A percentile compares a stretch with the other conserved stretches of the same genome.
Evolutionary conservation across 2,113 vertebrate species (phyloP).

Genomic region (Crotalus viridis): DNA sequence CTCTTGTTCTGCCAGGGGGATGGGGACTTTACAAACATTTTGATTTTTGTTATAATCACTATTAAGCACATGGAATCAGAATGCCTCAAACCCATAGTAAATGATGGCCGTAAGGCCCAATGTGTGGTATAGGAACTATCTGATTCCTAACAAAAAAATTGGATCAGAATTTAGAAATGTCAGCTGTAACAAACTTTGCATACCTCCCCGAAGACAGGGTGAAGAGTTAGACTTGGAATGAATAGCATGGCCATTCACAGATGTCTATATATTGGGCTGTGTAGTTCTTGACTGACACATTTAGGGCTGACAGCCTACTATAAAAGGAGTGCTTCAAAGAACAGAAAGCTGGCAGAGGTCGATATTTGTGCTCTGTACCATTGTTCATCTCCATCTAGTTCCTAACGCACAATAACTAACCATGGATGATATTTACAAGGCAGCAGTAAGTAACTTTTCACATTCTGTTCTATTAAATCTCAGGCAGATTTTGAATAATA

Average conservation of each 20-base stretch:
- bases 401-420: slow-evolving; percentile 16
- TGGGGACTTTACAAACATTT: neutral
- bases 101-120: neutral
- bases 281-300: slow-evolving; percentile 25
- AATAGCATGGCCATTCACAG: slow-evolving; percentile 9
- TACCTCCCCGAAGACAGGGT: neutral
- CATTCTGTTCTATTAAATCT: neutral
- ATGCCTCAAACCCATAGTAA: neutral
- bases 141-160: slow-evolving; percentile 2
- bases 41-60: neutral
- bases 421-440: slow-evolving; percentile 88
- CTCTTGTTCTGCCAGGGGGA: neutral
- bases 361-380: neutral
- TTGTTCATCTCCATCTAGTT: slow-evolving; percentile 7
- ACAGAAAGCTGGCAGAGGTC: slow-evolving; percentile 50
- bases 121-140: neutral
- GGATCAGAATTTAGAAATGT: slow-evolving; percentile 16
- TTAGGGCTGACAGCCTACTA: slow-evolving; percentile 45
- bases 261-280: neutral
- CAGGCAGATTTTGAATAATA: neutral
- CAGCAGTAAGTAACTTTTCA: slow-evolving; percentile 74
- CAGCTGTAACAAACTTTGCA: slow-evolving; percentile 19
- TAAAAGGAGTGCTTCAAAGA: slow-evolving; percentile 45
- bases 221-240: slow-evolving; percentile 8
- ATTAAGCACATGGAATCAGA: neutral